A percentile compares a stretch with the other conserved stretches of the same genome.
These are phyloP conservation scores for Gymnocephalus cernua DNA, from an alignment of 2,113 vertebrate genomes.

Conservation along the genomic window DNA sequence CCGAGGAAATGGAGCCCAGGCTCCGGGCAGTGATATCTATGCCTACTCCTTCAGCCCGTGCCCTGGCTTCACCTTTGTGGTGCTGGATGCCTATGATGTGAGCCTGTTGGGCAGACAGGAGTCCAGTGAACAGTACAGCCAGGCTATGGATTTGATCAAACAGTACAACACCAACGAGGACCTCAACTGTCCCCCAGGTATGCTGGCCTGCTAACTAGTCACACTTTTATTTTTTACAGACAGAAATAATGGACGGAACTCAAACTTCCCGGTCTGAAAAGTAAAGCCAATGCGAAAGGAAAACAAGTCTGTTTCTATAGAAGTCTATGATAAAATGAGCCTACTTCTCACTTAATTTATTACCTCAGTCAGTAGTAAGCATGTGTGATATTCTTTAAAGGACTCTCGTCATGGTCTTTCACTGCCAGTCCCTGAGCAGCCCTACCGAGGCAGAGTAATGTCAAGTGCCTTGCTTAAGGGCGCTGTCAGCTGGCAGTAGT, in stretches of 20 bases:
- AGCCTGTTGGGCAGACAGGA: slow-evolving; percentile 89
- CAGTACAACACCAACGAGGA: slow-evolving; percentile 89
- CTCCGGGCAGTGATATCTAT: slow-evolving; percentile 74
- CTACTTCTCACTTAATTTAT: too few relatives aligned
- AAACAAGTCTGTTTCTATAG: too few relatives aligned
- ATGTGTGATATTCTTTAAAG: not conserved
- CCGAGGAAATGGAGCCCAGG: not conserved
- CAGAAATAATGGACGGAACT: too few relatives aligned
- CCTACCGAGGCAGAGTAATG: not conserved
- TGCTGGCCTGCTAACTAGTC: too few relatives aligned
- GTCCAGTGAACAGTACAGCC: slow-evolving; percentile 77
- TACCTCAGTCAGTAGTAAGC: not conserved
- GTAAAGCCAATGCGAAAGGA: too few relatives aligned
- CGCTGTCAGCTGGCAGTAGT: not conserved
- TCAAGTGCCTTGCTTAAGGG: not conserved
- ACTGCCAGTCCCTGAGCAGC: not conserved
- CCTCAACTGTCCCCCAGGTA: slow-evolving; percentile 91
- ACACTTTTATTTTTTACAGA: too few relatives aligned
- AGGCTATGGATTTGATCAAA: slow-evolving; percentile 83
- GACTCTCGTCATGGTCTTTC: not conserved
- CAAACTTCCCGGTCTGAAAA: too few relatives aligned
- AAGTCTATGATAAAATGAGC: too few relatives aligned
- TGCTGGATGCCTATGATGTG: slow-evolving; percentile 92
- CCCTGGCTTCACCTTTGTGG: slow-evolving; percentile 86
- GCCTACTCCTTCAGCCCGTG: slow-evolving; percentile 90